These are phyloP conservation scores for Drosophila yooni DNA, from an alignment of 2,888 invertebrate genomes.

Conservation along the genomic window DNA sequence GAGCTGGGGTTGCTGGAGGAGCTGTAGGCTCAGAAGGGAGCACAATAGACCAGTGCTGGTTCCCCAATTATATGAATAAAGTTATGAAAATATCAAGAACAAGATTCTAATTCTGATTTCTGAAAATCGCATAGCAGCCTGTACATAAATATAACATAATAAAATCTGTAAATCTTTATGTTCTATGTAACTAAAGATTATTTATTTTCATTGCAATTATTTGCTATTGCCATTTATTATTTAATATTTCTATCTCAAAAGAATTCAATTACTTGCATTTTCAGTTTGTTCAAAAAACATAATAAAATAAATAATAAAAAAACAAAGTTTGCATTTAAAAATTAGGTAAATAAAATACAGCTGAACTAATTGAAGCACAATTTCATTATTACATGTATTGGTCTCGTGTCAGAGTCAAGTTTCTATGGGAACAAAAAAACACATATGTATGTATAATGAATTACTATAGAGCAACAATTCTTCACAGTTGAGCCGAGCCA, in stretches of 20 bases:
- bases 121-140: background rate
- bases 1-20: too few relatives aligned
- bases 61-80: too few relatives aligned
- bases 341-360: background rate
- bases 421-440: background rate
- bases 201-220: too few relatives aligned
- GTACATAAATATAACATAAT: background rate
- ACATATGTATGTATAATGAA: too few relatives aligned
- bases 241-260: background rate
- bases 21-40: too few relatives aligned
- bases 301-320: background rate
- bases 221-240: too few relatives aligned
- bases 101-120: background rate
- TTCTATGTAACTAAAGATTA: background rate
- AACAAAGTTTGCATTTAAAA: background rate
- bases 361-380: background rate
- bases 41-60: too few relatives aligned
- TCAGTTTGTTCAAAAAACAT: background rate
- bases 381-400: background rate
- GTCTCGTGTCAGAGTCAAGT: slow-evolving; percentile 2
- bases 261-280: background rate
- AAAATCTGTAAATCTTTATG: background rate
- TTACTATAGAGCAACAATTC: background rate
- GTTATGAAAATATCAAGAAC: too few relatives aligned
- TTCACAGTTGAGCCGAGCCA: slow-evolving; percentile 10